Base-by-base conservation (phyloP, 2,888 invertebrate genomes). In the Pherbina coryleti region DNA sequence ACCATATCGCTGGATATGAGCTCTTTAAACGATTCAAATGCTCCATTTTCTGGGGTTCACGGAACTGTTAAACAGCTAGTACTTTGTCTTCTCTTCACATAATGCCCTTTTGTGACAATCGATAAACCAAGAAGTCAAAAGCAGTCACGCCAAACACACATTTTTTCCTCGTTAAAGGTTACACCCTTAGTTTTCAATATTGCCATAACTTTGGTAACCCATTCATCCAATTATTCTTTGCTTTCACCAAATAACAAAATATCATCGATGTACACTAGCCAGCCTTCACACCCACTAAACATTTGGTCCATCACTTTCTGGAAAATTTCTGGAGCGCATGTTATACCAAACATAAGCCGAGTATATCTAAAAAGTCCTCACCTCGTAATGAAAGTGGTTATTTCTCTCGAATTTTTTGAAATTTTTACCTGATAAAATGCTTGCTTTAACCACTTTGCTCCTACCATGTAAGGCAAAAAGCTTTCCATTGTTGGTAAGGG, bases 1-100 rank as follows among this genome's bases (percentile, higher is more conserved):
- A 11, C 66, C 76, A 90, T 88, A 81, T 89, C 88, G 81, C 89
- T 89, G 34, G 64, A 7, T 1, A 64, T 25, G 28, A 25, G 5
- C 1, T 64, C 17, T 64, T 64, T 64, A 5, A 64, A 11, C 25
- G n/a, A 5, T 1, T 25, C 17, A 28, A 64, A 64, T 64, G 64
- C n/a, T n/a, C n/a, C n/a, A n/a, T n/a, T 28, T 3, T 31, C 5
- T 31, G 3, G 5, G 31, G 31, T 31, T 31, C 31, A 5, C 31
- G 31, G 31, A 31, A 31, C 31, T 31, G 31, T 31, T 31, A 4
- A 31, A 31, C 31, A 31, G 31, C 31, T 4, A 31, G 3, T 5
- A 31, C 31, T 31, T 31, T 31, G 31, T 31, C 31, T 31, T 31
- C 31, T 5, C 4, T 31, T 31, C 66, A 55, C 34, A 28, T 67